Evolutionary conservation across 2,113 vertebrate species (phyloP), one percentile per base, ranked within the genome.

Genomic region (Callopanchax toddi): DNA sequence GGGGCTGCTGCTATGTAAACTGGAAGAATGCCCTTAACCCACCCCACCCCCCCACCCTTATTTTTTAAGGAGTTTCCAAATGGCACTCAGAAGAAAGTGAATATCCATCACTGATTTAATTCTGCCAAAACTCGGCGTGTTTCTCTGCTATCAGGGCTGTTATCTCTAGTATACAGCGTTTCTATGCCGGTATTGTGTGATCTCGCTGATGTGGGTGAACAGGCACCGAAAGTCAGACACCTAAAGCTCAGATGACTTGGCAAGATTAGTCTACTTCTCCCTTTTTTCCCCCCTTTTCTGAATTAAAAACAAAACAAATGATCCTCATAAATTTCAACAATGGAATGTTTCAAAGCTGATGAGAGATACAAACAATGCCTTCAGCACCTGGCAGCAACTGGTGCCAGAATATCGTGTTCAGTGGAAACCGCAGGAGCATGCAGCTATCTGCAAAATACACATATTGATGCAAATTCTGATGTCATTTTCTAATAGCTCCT

Each of bases 351-450:
- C 74, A 46, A 16, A 51, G 57, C 51, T 71, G 57, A 80, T 83
- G 74, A 85, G 70, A 82, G 78, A 87, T 86, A 87, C 86, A 89
- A 89, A 89, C 82, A 86, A 79, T 64, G 78, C 70, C 87, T 84
- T 86, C 82, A 83, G 86, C 85, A 89, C 80, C 88, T 87, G 87
- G 83, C 70, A 74, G 72, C 71, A 58, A 56, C 13, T 20, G 55
- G 67, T 81, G 87, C 88, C 87, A 87, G 79, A 86, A 73, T 49
- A 83, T 84, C 68, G 72, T 87, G 88, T 86, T 88, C 69, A 73
- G 71, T 72, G 64, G 67, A 84, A 90, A 86, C 85, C 82, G 58
- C 74, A 82, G 79, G 37, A 79, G 61, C 50, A 56, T 81, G 16
- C 48, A 29, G n/a, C 75, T 67, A 40, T 57, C 32, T 69, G 64